Conservation (phyloP, 2,888 invertebrate species). For the Lochmaea capreae region DNA sequence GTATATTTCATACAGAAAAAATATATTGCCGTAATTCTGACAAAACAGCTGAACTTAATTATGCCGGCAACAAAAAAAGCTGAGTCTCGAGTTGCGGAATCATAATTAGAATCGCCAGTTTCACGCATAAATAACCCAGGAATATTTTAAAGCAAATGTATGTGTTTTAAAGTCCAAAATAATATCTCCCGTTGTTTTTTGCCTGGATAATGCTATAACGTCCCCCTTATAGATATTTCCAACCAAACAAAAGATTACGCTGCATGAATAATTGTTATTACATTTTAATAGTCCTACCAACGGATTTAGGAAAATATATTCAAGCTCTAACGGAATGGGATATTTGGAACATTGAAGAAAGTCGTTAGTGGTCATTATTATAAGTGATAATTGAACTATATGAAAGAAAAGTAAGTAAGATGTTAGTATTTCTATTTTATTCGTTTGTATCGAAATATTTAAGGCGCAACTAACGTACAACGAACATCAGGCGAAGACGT, state of each 20-base stretch:
- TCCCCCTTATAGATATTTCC: constrained; percentile 2
- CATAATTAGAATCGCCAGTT: background rate
- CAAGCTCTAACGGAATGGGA: too few species aligned
- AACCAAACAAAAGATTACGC: constrained; percentile 4
- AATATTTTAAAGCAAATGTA: constrained; percentile 34
- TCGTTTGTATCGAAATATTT: too few species aligned
- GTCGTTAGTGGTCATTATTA: too few species aligned
- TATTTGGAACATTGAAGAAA: too few species aligned
- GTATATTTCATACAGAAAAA: background rate
- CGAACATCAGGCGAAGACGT: too few species aligned
- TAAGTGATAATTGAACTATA: too few species aligned
- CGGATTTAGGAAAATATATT: too few species aligned
- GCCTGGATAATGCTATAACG: constrained; percentile 1
- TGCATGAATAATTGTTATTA: constrained; percentile 4
- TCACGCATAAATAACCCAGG: background rate
- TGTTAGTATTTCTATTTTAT: too few species aligned
- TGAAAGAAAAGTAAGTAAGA: too few species aligned
- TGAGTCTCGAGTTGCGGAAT: background rate
- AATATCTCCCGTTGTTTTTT: constrained; percentile 18
- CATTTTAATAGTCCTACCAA: constrained; percentile 3
- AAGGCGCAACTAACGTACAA: too few species aligned
- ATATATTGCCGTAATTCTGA: background rate
- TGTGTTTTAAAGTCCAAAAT: constrained; percentile 31
- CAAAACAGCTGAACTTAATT: background rate
- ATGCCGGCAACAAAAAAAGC: background rate